Conservation (phyloP, 2,797 vertebrate genomes). For the Trematomus bernacchii region DNA sequence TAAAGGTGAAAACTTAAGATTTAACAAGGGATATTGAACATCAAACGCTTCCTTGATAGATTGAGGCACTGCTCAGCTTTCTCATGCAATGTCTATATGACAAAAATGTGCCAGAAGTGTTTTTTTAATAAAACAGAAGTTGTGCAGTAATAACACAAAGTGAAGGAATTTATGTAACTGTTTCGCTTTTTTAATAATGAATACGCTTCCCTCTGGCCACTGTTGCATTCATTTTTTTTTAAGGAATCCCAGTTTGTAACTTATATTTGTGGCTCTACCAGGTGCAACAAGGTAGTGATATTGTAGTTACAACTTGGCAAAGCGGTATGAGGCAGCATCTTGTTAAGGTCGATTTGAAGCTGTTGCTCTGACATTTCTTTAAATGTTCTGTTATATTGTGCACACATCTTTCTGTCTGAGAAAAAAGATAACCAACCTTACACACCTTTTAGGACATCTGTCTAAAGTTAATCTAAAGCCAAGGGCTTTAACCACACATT, state of each 20-base stretch:
- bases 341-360: no score
- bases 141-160: not conserved
- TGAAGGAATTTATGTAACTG: no score
- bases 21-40: no score
- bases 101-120: not conserved
- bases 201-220: no score
- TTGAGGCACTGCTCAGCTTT: not conserved
- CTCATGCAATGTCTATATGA: not conserved
- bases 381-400: no score
- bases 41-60: not conserved
- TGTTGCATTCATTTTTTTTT: no score
- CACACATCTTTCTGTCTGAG: not conserved
- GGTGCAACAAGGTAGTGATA: not conserved
- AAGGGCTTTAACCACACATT: not conserved
- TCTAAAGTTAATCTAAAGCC: not conserved
- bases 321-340: no score
- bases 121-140: not conserved
- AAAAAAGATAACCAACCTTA: not conserved
- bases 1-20: no score
- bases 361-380: no score
- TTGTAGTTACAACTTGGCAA: not conserved
- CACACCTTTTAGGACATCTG: not conserved
- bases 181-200: no score
- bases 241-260: no score
- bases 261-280: no score